These are phyloP conservation scores for Sphenopsis melanotis DNA, from an alignment of 2,797 vertebrate genomes.

Conservation along the genomic window DNA sequence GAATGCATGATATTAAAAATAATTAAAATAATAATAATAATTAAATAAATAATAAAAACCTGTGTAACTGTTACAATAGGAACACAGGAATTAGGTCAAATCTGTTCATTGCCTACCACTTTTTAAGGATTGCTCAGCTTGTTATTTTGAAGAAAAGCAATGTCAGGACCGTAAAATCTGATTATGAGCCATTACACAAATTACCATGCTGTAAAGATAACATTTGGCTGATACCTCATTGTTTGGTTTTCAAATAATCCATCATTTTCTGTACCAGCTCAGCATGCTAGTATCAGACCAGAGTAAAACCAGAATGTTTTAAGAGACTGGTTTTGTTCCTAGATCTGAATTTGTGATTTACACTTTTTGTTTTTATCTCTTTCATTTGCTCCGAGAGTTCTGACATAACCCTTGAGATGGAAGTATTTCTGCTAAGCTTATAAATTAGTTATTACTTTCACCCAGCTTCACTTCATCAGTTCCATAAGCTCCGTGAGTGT, in stretches of 20 bases:
- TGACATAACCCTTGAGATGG: neutral
- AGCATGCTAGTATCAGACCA: neutral
- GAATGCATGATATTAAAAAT: neutral
- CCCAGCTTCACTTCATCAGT: neutral
- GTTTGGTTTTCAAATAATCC: neutral
- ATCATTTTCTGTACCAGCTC: neutral
- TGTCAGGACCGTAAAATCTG: neutral
- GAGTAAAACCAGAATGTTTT: neutral
- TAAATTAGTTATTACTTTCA: neutral
- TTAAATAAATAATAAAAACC: neutral
- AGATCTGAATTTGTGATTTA: neutral
- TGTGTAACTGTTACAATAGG: neutral
- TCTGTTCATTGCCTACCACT: neutral
- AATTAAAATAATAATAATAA: too few species aligned
- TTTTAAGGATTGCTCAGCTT: neutral
- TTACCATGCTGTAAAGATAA: neutral
- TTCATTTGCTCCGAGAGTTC: neutral
- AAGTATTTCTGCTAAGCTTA: neutral
- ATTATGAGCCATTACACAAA: neutral
- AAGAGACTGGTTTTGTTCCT: neutral
- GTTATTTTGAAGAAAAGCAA: neutral
- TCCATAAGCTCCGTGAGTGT: neutral
- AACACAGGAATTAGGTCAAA: neutral
- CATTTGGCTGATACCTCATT: neutral
- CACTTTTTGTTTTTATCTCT: neutral